Evolutionary conservation across 2,113 vertebrate genomes (phyloP).

Genomic region (Ailuropoda melanoleuca): DNA sequence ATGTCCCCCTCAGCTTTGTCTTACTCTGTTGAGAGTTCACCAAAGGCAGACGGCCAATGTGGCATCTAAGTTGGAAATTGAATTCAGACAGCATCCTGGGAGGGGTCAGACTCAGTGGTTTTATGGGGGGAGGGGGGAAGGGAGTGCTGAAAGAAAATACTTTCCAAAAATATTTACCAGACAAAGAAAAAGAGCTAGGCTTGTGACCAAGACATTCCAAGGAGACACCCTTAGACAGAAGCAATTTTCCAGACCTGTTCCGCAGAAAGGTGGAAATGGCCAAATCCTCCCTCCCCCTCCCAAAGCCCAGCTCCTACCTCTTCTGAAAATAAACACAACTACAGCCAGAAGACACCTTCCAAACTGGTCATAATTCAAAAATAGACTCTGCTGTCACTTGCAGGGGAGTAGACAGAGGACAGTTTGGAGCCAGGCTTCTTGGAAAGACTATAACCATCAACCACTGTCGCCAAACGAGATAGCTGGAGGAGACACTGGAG

Average conservation of each 20-base stretch:
- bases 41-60: background rate
- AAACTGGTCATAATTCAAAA: background rate
- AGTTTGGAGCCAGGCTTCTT: background rate
- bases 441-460: background rate
- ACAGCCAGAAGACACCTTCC: background rate
- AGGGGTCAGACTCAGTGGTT: background rate
- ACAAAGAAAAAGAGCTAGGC: conserved; percentile 45
- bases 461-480: background rate
- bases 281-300: background rate
- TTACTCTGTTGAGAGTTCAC: background rate
- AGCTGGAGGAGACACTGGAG: background rate
- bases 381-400: background rate
- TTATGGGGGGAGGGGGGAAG: background rate
- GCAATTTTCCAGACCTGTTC: conserved; percentile 43
- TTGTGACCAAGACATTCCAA: conserved; percentile 56
- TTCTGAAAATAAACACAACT: conserved; percentile 45
- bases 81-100: background rate
- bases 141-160: conserved; percentile 6
- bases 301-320: background rate
- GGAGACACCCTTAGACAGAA: conserved; percentile 56
- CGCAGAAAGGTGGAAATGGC: background rate
- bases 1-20: background rate
- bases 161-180: conserved; percentile 73
- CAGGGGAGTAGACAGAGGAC: background rate
- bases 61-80: conserved; percentile 21